Conservation (phyloP, 2,113 vertebrate species). For the Marcusenius ussheri region DNA sequence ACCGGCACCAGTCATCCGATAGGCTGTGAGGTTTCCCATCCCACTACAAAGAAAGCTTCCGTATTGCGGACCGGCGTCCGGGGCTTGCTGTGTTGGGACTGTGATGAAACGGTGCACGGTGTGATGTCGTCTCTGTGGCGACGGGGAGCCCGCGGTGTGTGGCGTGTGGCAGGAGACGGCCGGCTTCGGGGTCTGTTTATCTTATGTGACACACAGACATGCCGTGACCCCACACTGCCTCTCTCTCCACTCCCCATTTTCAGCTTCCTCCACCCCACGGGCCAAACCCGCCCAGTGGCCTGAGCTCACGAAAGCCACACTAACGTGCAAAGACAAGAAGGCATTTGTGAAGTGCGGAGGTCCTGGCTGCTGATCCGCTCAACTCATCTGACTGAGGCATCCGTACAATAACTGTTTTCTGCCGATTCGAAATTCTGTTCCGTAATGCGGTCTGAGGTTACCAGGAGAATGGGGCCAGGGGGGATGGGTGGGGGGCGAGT, state of each 20-base stretch:
- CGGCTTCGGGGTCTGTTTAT: background rate
- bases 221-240: background rate
- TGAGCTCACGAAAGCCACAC: background rate
- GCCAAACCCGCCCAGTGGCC: background rate
- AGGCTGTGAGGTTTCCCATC: conserved; percentile 58
- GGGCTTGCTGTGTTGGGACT: background rate
- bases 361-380: background rate
- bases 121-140: conserved; percentile 64
- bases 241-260: conserved; percentile 48
- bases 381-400: background rate
- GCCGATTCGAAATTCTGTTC: background rate
- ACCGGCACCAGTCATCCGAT: conserved; percentile 52
- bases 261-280: conserved; percentile 44
- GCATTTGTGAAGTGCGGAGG: background rate
- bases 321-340: background rate
- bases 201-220: background rate
- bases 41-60: conserved; percentile 49
- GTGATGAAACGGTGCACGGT: conserved; percentile 47
- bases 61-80: background rate
- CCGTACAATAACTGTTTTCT: background rate
- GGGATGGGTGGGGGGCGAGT: background rate
- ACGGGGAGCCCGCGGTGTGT: conserved; percentile 38
- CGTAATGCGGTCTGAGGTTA: background rate
- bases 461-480: background rate
- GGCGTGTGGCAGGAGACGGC: background rate